A percentile compares a stretch with the other conserved stretches of the same genome.
phyloP scores from a whole-genome alignment of 2,113 vertebrate genomes.

The Eleginops maclovinus region DNA sequence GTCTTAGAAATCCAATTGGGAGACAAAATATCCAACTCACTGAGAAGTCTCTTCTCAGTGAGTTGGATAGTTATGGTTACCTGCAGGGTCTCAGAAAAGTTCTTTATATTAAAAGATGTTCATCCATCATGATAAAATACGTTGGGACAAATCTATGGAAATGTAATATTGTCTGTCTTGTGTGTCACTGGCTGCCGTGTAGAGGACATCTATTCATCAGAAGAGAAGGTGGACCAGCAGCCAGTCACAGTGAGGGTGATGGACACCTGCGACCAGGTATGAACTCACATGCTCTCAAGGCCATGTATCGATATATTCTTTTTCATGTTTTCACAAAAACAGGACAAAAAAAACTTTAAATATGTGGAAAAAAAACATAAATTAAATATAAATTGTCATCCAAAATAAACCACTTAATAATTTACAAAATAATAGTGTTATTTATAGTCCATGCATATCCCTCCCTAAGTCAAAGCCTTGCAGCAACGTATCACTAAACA shows the following conservation, averaged over 20 bases:
- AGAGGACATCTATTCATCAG: slow-evolving; percentile 92
- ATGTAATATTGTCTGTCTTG: slow-evolving; percentile 1
- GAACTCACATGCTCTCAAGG: background rate
- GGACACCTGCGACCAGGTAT: slow-evolving; percentile 93
- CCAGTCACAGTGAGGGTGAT: slow-evolving; percentile 89
- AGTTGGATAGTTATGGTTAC: too few species aligned
- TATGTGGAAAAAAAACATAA: background rate
- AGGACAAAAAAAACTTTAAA: background rate
- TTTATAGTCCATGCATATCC: too few species aligned
- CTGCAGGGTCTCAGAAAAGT: too few species aligned
- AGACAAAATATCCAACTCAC: too few species aligned
- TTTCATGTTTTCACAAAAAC: background rate
- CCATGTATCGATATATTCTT: too few species aligned
- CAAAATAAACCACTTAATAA: background rate
- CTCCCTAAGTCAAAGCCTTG: too few species aligned
- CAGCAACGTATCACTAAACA: too few species aligned
- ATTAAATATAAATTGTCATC: background rate
- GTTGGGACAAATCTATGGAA: background rate
- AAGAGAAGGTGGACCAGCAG: slow-evolving; percentile 92
- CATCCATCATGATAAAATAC: background rate
- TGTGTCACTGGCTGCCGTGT: slow-evolving; percentile 42
- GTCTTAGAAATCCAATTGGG: too few species aligned
- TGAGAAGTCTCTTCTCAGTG: too few species aligned
- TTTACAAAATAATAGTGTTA: too few species aligned
- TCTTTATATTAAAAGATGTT: background rate